Conservation (phyloP, 92 coral and sea anemone genomes). For the Virgularia gustaviana region DNA sequence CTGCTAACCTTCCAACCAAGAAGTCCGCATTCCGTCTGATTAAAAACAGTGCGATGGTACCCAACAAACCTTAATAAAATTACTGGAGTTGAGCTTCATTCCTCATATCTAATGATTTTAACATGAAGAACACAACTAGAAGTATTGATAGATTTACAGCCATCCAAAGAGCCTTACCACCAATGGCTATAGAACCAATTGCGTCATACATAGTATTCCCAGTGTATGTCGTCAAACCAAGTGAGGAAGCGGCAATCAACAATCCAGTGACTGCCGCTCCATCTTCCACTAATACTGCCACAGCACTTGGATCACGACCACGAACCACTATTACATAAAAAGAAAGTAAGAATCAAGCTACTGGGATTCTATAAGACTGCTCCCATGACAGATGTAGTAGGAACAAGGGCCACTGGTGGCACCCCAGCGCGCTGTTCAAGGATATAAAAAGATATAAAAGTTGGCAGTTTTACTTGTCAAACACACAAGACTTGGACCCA, state of each 20-base stretch:
- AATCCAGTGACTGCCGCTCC: conserved; percentile 97
- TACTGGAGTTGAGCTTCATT: neutral
- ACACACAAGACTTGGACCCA: no score
- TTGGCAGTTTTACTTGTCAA: no score
- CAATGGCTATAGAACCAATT: conserved; percentile 84
- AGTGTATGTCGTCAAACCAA: conserved; percentile 87
- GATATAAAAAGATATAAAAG: neutral
- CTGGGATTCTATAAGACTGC: neutral
- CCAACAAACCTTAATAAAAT: conserved; percentile 67
- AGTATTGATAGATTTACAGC: neutral
- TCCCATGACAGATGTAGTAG: neutral
- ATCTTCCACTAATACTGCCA: conserved; percentile 86
- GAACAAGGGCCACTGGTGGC: no score
- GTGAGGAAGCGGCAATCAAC: conserved; percentile 78
- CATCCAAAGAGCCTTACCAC: conserved; percentile 78
- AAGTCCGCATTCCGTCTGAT: conserved; percentile 92
- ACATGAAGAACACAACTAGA: neutral
- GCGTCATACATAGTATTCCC: conserved; percentile 97
- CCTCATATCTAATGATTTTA: neutral
- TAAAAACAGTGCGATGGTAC: conserved; percentile 82
- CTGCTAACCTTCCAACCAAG: conserved; percentile 96
- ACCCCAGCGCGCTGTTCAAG: no score
- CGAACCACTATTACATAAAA: conserved; percentile 64
- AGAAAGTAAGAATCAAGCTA: neutral
- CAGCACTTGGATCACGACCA: conserved; percentile 96